A percentile compares a stretch with the other conserved stretches of the same genome.
phyloP scores from a whole-genome alignment of 2,113 vertebrate species.

The Proteles cristata region DNA sequence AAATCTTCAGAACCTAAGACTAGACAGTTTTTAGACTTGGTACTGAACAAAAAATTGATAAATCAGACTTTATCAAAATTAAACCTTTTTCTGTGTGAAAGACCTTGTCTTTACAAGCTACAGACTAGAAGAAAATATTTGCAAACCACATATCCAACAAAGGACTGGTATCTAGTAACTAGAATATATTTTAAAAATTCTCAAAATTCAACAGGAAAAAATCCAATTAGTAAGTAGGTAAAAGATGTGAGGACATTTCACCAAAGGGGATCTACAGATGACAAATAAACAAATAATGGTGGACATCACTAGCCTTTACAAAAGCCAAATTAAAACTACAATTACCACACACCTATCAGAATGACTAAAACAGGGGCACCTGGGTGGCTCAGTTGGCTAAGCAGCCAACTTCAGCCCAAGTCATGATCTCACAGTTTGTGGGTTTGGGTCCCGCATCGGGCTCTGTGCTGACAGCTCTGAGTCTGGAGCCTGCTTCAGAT shows the following conservation, averaged over 20 bases:
- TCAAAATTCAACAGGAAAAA: not conserved
- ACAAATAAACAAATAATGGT: conserved; percentile 22
- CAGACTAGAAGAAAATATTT: not conserved
- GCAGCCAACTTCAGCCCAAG: too few relatives aligned
- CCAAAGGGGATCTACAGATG: not conserved
- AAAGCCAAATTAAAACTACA: not conserved
- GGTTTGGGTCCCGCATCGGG: too few relatives aligned
- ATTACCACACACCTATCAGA: not conserved
- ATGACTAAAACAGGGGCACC: not conserved
- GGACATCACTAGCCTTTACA: not conserved
- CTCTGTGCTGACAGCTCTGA: too few relatives aligned
- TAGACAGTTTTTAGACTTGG: not conserved
- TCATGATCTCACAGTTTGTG: too few relatives aligned
- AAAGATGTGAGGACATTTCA: not conserved
- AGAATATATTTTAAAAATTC: not conserved
- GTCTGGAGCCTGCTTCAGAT: too few relatives aligned
- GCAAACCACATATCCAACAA: not conserved
- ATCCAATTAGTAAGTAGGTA: not conserved
- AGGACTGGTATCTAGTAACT: not conserved
- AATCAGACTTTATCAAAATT: not conserved
- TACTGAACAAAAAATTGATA: not conserved
- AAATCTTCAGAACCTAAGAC: not conserved
- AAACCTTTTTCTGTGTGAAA: not conserved
- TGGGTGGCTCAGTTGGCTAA: too few relatives aligned
- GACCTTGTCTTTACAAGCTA: not conserved